phyloP scores from a whole-genome alignment of 2,888 invertebrate genomes.

The Chrysina gloriosa region DNA sequence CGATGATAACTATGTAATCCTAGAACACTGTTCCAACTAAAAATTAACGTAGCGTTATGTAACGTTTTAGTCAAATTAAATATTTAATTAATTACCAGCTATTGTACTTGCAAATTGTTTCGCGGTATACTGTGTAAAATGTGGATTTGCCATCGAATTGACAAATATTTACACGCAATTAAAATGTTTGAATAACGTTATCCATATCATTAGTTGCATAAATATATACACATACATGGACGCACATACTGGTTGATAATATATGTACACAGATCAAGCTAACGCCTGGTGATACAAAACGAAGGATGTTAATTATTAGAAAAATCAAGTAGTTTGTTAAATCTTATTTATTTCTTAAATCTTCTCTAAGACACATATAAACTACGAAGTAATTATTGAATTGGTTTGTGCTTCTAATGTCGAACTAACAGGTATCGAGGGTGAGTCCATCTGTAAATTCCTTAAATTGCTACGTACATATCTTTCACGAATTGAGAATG shows the following conservation, averaged over 20 bases:
- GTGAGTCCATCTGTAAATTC: too few species aligned
- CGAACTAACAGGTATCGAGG: too few species aligned
- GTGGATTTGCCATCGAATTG: slow-evolving; percentile 16
- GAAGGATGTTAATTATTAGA: too few species aligned
- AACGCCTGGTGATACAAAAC: too few species aligned
- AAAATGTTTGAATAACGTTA: slow-evolving; percentile 23
- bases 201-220: slow-evolving; percentile 17
- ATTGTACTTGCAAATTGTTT: slow-evolving; percentile 21
- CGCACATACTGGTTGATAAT: neutral
- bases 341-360: too few species aligned
- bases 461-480: too few species aligned
- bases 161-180: slow-evolving; percentile 26
- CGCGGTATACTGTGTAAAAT: slow-evolving; percentile 15
- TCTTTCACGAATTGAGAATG: too few species aligned
- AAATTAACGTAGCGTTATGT: neutral
- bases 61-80: neutral
- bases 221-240: neutral
- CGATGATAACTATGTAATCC: neutral
- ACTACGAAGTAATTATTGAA: too few species aligned
- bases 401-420: too few species aligned
- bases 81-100: slow-evolving; percentile 28
- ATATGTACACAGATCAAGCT: neutral
- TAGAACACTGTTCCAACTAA: neutral
- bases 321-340: too few species aligned
- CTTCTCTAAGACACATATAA: too few species aligned